Evolutionary conservation across 2,888 invertebrate species (phyloP).

Genomic region (Nemotelus pantherinus): DNA sequence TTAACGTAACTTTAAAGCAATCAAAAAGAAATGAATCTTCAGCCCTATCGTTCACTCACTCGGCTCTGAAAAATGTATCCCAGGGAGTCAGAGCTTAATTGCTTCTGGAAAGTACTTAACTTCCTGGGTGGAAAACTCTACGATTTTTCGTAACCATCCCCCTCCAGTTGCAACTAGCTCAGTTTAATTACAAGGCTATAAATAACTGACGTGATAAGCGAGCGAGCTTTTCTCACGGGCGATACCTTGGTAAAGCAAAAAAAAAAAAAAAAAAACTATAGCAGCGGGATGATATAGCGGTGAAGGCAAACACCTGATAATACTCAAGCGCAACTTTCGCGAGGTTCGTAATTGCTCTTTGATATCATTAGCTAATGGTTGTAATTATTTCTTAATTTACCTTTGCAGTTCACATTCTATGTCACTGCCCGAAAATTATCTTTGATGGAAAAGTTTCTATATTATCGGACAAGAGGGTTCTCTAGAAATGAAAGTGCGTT

Average conservation of each 20-base stretch:
- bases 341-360: slow-evolving; percentile 31
- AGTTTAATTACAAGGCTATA: slow-evolving; percentile 37
- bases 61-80: slow-evolving; percentile 1
- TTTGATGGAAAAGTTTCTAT: neutral
- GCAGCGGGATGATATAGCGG: neutral
- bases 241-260: neutral
- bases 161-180: neutral
- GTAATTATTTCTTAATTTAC: slow-evolving; percentile 38
- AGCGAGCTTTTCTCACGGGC: neutral
- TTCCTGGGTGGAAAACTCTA: neutral
- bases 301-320: slow-evolving; percentile 10
- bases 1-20: no score
- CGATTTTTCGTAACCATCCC: neutral
- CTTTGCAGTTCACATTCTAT: neutral
- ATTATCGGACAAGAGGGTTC: neutral
- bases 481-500: no score
- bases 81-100: neutral
- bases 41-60: no score
- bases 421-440: neutral
- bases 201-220: slow-evolving; percentile 32
- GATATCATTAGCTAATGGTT: slow-evolving; percentile 45
- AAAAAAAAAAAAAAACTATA: slow-evolving; percentile 7
- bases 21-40: no score
- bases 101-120: slow-evolving; percentile 32
- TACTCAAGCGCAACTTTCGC: neutral